Evolutionary conservation across 2,113 vertebrate genomes (phyloP).

Genomic region (human): GRCh38 chr21:23710001-23710500

Average conservation of each 20-base stretch:
- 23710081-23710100: not conserved
- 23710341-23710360: not conserved
- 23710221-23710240: not conserved
- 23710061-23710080: not conserved
- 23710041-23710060: not conserved
- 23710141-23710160: not conserved
- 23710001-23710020: not conserved
- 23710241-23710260: not conserved
- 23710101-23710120: not conserved
- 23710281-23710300: not conserved
- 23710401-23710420: not conserved
- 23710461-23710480: not conserved
- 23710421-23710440: not conserved
- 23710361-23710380: accelerated
- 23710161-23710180: not conserved
- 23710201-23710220: not conserved
- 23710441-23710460: not conserved
- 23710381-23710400: accelerated
- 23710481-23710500: no score
- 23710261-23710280: not conserved
- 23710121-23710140: not conserved
- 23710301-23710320: accelerated
- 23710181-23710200: not conserved
- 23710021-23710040: not conserved
- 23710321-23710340: not conserved